Conservation (phyloP, 2,888 invertebrate species). For the Cantharis rufa region DNA sequence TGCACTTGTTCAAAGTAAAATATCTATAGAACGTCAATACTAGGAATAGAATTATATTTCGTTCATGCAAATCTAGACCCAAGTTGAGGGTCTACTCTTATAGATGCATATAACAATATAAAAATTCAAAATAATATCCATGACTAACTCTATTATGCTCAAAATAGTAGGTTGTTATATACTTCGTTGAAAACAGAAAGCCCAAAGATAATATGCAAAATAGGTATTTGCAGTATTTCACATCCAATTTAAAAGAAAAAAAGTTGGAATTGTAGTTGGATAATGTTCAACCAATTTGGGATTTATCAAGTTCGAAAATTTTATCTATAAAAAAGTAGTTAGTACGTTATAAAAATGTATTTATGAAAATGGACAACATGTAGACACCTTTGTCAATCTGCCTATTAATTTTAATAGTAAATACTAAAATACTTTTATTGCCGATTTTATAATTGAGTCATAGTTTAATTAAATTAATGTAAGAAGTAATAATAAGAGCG, state of each 20-base stretch:
- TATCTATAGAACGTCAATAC: not conserved
- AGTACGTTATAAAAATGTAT: not conserved
- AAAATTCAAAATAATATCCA: not conserved
- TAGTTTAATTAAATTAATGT: not conserved
- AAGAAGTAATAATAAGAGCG: not conserved
- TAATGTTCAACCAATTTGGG: not conserved
- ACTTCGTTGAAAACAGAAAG: not conserved
- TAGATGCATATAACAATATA: not conserved
- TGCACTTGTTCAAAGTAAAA: no score
- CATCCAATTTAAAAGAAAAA: not conserved
- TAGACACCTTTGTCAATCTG: not conserved
- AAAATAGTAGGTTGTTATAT: not conserved
- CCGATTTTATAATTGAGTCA: no score
- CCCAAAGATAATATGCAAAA: not conserved
- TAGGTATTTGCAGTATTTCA: not conserved
- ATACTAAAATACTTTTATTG: no score
- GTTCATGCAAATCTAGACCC: not conserved
- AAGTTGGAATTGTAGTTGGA: not conserved
- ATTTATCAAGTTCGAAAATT: not conserved
- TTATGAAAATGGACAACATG: not conserved
- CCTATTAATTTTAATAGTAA: no score
- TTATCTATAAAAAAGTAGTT: not conserved
- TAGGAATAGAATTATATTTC: not conserved
- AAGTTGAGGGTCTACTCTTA: not conserved
- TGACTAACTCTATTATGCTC: not conserved